These are phyloP conservation scores for Colossoma macropomum DNA, from an alignment of 2,113 vertebrate species.

Conservation along the genomic window DNA sequence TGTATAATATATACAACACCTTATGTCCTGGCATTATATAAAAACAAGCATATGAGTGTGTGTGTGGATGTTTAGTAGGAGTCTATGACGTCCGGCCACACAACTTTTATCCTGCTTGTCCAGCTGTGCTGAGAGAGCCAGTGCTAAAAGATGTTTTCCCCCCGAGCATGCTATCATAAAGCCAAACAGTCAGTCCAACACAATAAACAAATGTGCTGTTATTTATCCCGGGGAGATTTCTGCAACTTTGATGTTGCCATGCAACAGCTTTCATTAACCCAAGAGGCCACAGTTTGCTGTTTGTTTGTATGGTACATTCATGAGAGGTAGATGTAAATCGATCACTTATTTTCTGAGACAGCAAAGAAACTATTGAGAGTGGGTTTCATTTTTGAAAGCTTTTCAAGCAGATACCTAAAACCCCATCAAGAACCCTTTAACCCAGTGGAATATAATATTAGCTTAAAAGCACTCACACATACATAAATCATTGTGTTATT, in stretches of 20 bases:
- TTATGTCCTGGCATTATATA: no score
- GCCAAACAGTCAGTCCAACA: background rate
- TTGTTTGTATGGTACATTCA: background rate
- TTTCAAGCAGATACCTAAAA: background rate
- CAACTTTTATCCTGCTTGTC: background rate
- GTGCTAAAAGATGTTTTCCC: background rate
- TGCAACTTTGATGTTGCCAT: background rate
- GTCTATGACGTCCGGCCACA: background rate
- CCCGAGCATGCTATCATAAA: background rate
- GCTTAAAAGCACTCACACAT: background rate
- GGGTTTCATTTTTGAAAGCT: background rate
- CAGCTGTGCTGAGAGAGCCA: background rate
- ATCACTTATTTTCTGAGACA: background rate
- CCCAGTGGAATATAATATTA: background rate
- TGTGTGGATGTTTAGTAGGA: background rate
- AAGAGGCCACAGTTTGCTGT: background rate
- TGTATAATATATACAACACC: no score
- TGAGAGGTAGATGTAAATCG: background rate
- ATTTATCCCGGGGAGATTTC: background rate
- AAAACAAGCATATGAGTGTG: no score
- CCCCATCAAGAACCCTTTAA: background rate
- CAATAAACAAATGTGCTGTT: background rate
- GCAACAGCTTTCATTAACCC: background rate
- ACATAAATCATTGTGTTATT: background rate
- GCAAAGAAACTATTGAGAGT: background rate